These are phyloP conservation scores for Odontesthes bonariensis DNA, from an alignment of 2,113 vertebrate species.

Conservation along the genomic window DNA sequence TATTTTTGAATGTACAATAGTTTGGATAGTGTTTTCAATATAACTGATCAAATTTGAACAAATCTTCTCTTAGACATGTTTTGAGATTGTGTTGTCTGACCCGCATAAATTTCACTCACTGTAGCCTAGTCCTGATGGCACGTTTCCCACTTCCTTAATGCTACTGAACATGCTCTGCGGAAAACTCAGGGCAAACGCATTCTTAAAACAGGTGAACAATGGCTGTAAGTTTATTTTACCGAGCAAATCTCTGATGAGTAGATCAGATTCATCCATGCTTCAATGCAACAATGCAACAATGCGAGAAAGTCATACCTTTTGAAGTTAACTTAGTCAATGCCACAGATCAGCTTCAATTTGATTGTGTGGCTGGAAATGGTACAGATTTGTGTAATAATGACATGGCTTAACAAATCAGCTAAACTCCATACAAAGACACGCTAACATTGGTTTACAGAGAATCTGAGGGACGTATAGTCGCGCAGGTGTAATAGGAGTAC, in stretches of 20 bases:
- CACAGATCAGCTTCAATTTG: background rate
- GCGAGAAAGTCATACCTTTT: background rate
- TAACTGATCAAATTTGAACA: no score
- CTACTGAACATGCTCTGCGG: background rate
- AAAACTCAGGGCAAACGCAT: background rate
- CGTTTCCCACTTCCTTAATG: background rate
- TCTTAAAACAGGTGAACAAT: constrained; percentile 1
- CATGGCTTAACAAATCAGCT: background rate
- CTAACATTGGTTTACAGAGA: constrained; percentile 18
- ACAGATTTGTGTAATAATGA: background rate
- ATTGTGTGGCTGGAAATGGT: background rate
- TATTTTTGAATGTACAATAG: no score
- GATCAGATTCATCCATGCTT: background rate
- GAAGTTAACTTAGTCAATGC: background rate
- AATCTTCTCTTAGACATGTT: background rate
- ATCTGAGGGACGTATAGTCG: constrained; percentile 8
- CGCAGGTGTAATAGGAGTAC: constrained; percentile 49
- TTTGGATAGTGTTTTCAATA: no score
- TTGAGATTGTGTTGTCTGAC: background rate
- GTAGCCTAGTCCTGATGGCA: background rate
- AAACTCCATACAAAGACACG: constrained; percentile 7
- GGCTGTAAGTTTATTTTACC: background rate
- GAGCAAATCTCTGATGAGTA: no score
- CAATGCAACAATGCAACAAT: background rate
- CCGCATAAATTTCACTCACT: background rate